These are phyloP conservation scores for Clarias gariepinus DNA, from an alignment of 2,113 vertebrate species.

Conservation along the genomic window DNA sequence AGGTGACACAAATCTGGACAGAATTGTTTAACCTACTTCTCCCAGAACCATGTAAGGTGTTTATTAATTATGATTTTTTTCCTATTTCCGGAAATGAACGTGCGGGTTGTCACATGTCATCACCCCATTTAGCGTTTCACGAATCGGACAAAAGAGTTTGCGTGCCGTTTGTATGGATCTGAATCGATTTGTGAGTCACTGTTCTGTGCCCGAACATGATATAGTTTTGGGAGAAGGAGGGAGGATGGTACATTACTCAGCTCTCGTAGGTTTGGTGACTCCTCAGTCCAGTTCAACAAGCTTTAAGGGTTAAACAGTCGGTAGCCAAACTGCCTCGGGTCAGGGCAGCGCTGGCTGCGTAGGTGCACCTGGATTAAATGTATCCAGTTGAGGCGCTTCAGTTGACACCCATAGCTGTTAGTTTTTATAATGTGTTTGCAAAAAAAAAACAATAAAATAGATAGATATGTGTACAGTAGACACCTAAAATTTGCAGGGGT, in stretches of 20 bases:
- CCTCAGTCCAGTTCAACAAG: conserved; percentile 18
- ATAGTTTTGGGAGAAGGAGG: conserved; percentile 25
- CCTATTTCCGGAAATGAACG: background rate
- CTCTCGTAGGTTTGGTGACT: background rate
- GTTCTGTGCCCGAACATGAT: conserved; percentile 33
- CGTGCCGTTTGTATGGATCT: background rate
- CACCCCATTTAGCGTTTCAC: background rate
- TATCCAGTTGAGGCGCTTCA: no score
- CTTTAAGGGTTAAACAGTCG: background rate
- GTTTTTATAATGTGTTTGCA: background rate
- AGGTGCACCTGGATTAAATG: background rate
- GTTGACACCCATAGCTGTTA: background rate
- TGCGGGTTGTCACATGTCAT: no score
- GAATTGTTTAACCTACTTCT: no score
- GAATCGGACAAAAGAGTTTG: background rate
- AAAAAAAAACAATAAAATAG: background rate
- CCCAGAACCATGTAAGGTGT: background rate
- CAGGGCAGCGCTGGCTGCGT: background rate
- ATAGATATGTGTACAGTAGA: background rate
- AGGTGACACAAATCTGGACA: background rate
- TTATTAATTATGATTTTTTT: background rate
- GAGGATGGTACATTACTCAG: background rate
- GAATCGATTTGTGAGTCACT: conserved; percentile 11
- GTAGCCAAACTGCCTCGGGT: background rate
- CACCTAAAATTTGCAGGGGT: no score